These are phyloP conservation scores for Ashinkailepas kermadecensis DNA, from an alignment of 2,888 invertebrate species.

Conservation along the genomic window DNA sequence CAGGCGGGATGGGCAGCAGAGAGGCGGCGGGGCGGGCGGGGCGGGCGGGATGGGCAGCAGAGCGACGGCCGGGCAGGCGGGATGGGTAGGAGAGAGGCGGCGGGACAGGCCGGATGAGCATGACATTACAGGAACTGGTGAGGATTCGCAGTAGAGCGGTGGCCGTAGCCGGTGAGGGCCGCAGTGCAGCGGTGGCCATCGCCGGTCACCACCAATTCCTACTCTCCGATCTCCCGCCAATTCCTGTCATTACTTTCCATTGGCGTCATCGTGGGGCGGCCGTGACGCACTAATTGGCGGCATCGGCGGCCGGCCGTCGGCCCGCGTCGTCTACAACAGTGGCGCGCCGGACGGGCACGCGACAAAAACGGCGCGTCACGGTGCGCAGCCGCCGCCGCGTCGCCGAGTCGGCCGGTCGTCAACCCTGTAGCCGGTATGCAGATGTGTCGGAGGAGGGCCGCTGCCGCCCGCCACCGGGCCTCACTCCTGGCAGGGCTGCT, in stretches of 20 bases:
- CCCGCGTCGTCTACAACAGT: background rate
- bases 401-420: background rate
- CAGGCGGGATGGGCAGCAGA: no score
- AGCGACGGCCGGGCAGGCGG: no score
- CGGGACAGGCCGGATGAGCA: no score
- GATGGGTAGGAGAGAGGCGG: no score
- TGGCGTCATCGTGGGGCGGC: background rate
- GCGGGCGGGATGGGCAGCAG: no score
- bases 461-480: background rate
- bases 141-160: no score
- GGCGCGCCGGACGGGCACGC: background rate
- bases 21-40: no score
- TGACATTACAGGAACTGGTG: no score
- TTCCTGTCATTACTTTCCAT: constrained; percentile 15
- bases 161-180: no score
- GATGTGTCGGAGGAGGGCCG: background rate
- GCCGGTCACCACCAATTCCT: no score
- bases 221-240: background rate
- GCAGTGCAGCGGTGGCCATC: no score
- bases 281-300: background rate
- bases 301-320: background rate
- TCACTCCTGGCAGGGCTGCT: background rate
- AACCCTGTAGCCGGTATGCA: background rate
- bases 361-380: constrained; percentile 10
- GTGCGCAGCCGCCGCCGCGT: background rate